A percentile compares a stretch with the other conserved stretches of the same genome.
phyloP scores from a whole-genome alignment of 1,140 invertebrate species.

The Cydia splendana region DNA sequence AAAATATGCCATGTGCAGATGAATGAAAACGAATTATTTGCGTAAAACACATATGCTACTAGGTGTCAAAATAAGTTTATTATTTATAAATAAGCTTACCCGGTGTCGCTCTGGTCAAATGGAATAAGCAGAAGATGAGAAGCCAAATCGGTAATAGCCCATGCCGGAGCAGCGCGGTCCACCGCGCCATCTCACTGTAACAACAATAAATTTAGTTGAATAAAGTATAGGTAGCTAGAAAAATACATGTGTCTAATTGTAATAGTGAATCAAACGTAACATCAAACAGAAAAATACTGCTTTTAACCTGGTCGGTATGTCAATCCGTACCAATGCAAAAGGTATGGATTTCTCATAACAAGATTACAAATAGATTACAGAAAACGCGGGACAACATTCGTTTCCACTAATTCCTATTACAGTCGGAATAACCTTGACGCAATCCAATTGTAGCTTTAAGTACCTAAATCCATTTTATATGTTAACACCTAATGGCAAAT shows the following conservation, averaged over 20 bases:
- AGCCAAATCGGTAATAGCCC: slow-evolving; percentile 55
- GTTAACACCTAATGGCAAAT: background rate
- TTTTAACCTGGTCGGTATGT: slow-evolving; percentile 4
- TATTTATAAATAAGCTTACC: slow-evolving; percentile 47
- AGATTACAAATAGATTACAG: slow-evolving; percentile 32
- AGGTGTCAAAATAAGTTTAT: background rate
- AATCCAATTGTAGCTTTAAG: slow-evolving; percentile 25
- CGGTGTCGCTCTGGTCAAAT: slow-evolving; percentile 58
- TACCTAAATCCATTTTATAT: slow-evolving; percentile 45
- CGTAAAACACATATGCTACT: too few species aligned
- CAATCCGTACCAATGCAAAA: slow-evolving; percentile 28
- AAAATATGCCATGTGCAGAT: too few species aligned
- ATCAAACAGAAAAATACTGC: background rate
- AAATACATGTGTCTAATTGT: too few species aligned
- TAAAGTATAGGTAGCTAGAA: too few species aligned
- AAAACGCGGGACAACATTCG: slow-evolving; percentile 26
- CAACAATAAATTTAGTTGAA: slow-evolving; percentile 35
- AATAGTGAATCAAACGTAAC: too few species aligned
- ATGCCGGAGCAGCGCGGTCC: slow-evolving; percentile 65
- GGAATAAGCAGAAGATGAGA: slow-evolving; percentile 56
- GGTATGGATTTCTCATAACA: slow-evolving; percentile 32
- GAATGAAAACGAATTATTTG: too few species aligned
- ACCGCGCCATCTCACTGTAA: slow-evolving; percentile 76
- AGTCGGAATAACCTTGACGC: slow-evolving; percentile 18
- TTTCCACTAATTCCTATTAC: slow-evolving; percentile 24